Evolutionary conservation across 2,888 invertebrate genomes (phyloP), one percentile per base, ranked within the genome.

Genomic region (Argyresthia albistria): DNA sequence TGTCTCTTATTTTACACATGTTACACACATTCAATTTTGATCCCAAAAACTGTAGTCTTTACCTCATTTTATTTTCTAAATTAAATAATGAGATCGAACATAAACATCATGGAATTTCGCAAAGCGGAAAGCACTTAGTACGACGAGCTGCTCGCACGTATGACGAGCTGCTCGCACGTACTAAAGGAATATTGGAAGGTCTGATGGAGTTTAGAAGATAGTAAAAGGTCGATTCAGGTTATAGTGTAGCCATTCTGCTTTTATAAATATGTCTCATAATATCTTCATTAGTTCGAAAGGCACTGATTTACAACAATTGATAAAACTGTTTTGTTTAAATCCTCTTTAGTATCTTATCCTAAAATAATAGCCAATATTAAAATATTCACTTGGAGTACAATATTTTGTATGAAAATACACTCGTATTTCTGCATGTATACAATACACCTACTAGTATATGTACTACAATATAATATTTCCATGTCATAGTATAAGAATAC

Each of bases 41-140:
- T 84, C 86, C 86, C 86, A 78, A 82, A 25, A 81, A 80, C 80
- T 83, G 83, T 82, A 86, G 86, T 84, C 84, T 86, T 86, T 83
- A 83, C 77, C 86, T 86, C 84, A 76, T 76, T 80, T 76, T 80
- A 80, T 76, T 84, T 83, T 83, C 83, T 84, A 83, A 81, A 82
- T 86, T 83, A 87, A 84, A 84, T 86, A 83, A 83, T 87, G 86
- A 87, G 86, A 87, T 87, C 86, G 80, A 80, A 83, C 80, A 74
- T 80, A 81, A 78, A 80, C 76, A 70, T 75, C 70, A 76, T 75
- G 81, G 79, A 82, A 78, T 78, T 76, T 78, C 69, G 73, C 66
- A 69, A 67, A 68, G 50, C 50, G 50, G 25, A 50, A 43, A 50
- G 43, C 43, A 42, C 12, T 25, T 25, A 25, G 25, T 25, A 25